Evolutionary conservation across 1,140 invertebrate species (phyloP).

Genomic region (Nilaparvata lugens): DNA sequence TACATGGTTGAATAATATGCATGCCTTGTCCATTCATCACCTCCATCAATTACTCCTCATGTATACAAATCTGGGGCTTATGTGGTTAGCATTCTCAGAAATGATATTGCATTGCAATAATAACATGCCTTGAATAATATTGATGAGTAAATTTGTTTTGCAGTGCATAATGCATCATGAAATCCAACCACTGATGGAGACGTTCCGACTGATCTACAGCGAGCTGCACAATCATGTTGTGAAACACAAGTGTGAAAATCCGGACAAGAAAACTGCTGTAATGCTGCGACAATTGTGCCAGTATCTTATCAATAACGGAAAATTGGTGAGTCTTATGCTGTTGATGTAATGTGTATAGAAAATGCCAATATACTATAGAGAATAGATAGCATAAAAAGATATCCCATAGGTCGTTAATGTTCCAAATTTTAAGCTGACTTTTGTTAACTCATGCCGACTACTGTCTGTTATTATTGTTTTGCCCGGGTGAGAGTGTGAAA

Average conservation of each 20-base stretch:
- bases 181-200: conserved; percentile 13
- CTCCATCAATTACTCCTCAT: no score
- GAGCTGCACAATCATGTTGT: conserved; percentile 12
- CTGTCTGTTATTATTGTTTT: no score
- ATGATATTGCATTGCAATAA: no score
- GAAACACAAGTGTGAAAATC: background rate
- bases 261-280: background rate
- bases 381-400: background rate
- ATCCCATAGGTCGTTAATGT: no score
- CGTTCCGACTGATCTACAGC: conserved; percentile 14
- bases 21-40: no score
- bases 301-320: background rate
- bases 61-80: background rate
- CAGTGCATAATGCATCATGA: conserved; percentile 14
- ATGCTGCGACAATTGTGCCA: background rate
- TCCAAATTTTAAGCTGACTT: no score
- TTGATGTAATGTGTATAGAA: background rate
- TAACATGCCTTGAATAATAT: no score
- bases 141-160: conserved; percentile 2
- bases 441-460: no score
- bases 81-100: background rate
- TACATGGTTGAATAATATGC: no score
- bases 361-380: background rate
- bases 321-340: background rate
- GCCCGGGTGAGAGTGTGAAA: no score